Conservation (phyloP, 2,113 vertebrate genomes). For the Corydoras sp. region DNA sequence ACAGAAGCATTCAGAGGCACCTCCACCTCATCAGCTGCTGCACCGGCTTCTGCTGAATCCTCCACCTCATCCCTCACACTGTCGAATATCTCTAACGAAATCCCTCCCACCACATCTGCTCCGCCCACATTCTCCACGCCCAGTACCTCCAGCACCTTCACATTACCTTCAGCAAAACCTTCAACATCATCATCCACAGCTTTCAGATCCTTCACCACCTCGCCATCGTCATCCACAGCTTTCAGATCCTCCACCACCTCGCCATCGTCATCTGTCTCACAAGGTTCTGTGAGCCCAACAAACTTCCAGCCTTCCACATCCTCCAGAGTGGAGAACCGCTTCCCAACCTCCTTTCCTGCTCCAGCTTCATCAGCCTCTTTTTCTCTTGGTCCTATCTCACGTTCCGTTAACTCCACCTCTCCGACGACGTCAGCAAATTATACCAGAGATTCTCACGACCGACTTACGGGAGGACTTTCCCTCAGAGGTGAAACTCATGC, state of each 20-base stretch:
- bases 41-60: not conserved
- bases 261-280: too few species aligned
- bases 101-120: constrained; percentile 2
- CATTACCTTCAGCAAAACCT: too few species aligned
- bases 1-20: constrained; percentile 13
- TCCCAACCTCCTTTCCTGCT: too few species aligned
- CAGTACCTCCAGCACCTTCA: constrained; percentile 1
- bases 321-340: too few species aligned
- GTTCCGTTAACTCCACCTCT: not conserved
- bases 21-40: not conserved
- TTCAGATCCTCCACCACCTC: too few species aligned
- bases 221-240: too few species aligned
- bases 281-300: too few species aligned
- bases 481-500: constrained; percentile 17
- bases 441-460: not conserved
- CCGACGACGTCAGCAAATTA: not conserved
- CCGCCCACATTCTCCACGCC: constrained; percentile 4
- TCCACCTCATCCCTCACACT: constrained; percentile 1
- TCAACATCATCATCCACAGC: too few species aligned
- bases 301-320: too few species aligned
- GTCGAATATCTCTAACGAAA: constrained; percentile 12
- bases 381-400: too few species aligned
- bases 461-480: not conserved
- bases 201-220: too few species aligned
- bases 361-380: too few species aligned